Evolutionary conservation across 2,113 vertebrate genomes (phyloP).

Genomic region (Camelus bactrianus): DNA sequence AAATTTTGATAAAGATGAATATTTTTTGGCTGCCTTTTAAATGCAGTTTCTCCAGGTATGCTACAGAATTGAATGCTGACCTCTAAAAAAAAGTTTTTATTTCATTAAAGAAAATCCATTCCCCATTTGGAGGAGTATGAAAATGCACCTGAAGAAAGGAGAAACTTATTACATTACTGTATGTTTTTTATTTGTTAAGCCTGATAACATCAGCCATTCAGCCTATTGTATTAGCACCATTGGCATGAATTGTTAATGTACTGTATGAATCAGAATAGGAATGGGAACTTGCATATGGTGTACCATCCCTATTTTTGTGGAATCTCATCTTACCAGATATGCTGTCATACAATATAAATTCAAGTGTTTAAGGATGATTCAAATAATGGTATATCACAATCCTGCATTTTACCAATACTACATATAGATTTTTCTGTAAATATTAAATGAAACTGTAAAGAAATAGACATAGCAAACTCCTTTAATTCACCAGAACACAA

Average conservation of each 20-base stretch:
- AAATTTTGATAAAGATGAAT: constrained; percentile 85
- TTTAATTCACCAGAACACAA: constrained; percentile 77
- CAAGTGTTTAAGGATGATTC: constrained; percentile 93
- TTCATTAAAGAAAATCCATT: constrained; percentile 80
- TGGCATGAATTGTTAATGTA: constrained; percentile 81
- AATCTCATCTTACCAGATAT: constrained; percentile 92
- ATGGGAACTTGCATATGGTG: constrained; percentile 80
- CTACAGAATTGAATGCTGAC: constrained; percentile 66
- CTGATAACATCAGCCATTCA: constrained; percentile 62
- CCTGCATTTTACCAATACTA: constrained; percentile 82
- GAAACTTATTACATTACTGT: constrained; percentile 35
- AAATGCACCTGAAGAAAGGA: constrained; percentile 82
- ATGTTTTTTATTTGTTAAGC: constrained; percentile 33
- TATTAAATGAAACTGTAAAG: constrained; percentile 82
- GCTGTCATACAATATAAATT: constrained; percentile 91
- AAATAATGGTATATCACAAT: constrained; percentile 84
- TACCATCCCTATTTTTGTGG: constrained; percentile 82
- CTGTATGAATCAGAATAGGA: constrained; percentile 81
- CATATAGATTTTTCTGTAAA: constrained; percentile 57
- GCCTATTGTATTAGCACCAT: constrained; percentile 87
- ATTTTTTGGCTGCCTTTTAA: constrained; percentile 81
- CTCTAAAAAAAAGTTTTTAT: constrained; percentile 71
- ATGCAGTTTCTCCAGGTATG: constrained; percentile 62
- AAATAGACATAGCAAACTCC: constrained; percentile 78
- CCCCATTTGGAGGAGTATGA: constrained; percentile 80